phyloP scores from a whole-genome alignment of 1,140 invertebrate species.

The Cotesia glomerata region DNA sequence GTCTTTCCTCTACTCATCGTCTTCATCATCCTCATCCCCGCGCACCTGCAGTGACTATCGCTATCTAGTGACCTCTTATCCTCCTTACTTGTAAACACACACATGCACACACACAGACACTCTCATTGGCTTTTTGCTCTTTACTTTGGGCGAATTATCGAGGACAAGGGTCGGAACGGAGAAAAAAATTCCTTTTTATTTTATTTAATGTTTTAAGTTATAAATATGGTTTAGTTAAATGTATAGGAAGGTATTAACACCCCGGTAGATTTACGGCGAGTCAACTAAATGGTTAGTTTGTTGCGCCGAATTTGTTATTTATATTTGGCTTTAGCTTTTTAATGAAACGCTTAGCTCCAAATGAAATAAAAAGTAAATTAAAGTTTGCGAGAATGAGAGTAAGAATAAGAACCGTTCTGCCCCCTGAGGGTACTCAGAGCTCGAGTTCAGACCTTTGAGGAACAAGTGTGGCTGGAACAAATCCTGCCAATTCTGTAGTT shows the following conservation, averaged over 20 bases:
- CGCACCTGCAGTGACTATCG: not conserved
- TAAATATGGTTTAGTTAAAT: constrained; percentile 32
- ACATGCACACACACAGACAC: no score
- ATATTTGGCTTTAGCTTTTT: not conserved
- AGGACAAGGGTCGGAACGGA: no score
- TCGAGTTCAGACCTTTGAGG: constrained; percentile 39
- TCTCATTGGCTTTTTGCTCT: no score
- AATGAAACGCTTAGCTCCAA: not conserved
- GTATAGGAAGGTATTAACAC: constrained; percentile 61
- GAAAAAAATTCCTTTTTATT: not conserved
- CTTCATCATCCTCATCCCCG: not conserved
- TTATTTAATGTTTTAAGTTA: not conserved
- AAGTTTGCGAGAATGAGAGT: not conserved
- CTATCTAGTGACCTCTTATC: not conserved
- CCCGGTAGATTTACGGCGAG: constrained; percentile 59
- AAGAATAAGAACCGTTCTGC: constrained; percentile 7
- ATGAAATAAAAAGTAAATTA: not conserved
- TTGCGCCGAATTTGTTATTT: not conserved
- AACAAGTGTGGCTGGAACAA: constrained; percentile 48
- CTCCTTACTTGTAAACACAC: not conserved
- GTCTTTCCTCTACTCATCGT: not conserved
- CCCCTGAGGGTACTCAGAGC: constrained; percentile 43
- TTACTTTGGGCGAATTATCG: no score
- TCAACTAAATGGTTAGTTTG: constrained; percentile 7
- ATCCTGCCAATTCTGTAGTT: constrained; percentile 59